These are phyloP conservation scores for Cryptotermes secundus DNA, from an alignment of 1,140 invertebrate species.

Conservation along the genomic window DNA sequence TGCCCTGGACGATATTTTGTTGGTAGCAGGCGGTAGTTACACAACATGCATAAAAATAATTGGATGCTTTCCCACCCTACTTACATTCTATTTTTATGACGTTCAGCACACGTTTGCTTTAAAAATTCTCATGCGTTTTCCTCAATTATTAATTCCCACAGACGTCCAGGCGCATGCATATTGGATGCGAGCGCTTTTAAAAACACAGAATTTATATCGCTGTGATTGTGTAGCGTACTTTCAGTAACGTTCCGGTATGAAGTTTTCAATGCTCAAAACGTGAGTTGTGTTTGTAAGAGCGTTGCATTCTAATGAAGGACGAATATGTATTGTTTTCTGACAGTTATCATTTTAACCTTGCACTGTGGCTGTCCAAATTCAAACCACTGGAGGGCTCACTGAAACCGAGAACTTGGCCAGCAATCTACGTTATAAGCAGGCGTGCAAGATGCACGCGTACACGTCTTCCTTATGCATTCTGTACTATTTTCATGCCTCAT, in stretches of 20 bases:
- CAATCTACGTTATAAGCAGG: too few relatives aligned
- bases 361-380: not conserved
- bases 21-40: too few relatives aligned
- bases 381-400: too few relatives aligned
- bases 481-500: too few relatives aligned
- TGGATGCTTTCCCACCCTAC: too few relatives aligned
- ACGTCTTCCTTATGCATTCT: too few relatives aligned
- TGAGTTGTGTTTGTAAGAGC: not conserved
- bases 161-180: not conserved
- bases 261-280: not conserved
- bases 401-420: too few relatives aligned
- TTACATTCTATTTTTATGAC: too few relatives aligned
- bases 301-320: not conserved
- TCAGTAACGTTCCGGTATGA: not conserved
- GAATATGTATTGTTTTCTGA: not conserved
- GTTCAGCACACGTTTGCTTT: not conserved
- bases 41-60: too few relatives aligned
- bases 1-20: too few relatives aligned
- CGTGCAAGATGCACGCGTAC: too few relatives aligned
- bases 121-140: not conserved
- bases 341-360: not conserved
- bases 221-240: not conserved
- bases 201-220: not conserved
- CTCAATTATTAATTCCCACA: not conserved
- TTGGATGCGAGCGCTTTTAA: not conserved